Conservation (phyloP, 2,113 vertebrate genomes). For the Nanorana parkeri region DNA sequence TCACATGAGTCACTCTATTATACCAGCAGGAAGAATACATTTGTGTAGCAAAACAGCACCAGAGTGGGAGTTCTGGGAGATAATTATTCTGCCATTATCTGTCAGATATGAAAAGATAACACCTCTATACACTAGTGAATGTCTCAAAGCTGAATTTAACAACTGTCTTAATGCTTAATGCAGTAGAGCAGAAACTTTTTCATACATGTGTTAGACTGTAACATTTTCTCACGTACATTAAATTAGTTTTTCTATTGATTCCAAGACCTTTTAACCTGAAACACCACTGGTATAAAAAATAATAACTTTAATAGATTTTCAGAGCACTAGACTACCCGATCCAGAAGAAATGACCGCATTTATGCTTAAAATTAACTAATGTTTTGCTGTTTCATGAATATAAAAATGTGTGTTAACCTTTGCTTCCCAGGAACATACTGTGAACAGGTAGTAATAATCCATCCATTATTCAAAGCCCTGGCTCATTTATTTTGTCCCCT, state of each 20-base stretch:
- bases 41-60: conserved; percentile 15
- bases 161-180: conserved; percentile 20
- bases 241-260: conserved; percentile 41
- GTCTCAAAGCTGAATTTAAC: conserved; percentile 42
- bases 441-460: conserved; percentile 26
- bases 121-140: conserved; percentile 30
- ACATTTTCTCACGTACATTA: conserved; percentile 32
- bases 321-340: background rate
- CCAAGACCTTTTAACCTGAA: conserved; percentile 27
- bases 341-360: background rate
- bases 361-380: background rate
- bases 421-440: background rate
- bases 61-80: conserved; percentile 29
- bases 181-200: conserved; percentile 33
- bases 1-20: background rate
- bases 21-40: conserved; percentile 13
- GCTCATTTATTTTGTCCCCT: conserved; percentile 63
- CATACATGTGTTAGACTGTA: conserved; percentile 29
- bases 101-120: conserved; percentile 46
- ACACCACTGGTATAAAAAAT: conserved; percentile 3
- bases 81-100: conserved; percentile 52
- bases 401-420: conserved; percentile 51
- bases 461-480: conserved; percentile 47
- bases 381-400: background rate
- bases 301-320: conserved; percentile 19